phyloP scores from a whole-genome alignment of 2,113 vertebrate genomes.

The Saimiri boliviensis region DNA sequence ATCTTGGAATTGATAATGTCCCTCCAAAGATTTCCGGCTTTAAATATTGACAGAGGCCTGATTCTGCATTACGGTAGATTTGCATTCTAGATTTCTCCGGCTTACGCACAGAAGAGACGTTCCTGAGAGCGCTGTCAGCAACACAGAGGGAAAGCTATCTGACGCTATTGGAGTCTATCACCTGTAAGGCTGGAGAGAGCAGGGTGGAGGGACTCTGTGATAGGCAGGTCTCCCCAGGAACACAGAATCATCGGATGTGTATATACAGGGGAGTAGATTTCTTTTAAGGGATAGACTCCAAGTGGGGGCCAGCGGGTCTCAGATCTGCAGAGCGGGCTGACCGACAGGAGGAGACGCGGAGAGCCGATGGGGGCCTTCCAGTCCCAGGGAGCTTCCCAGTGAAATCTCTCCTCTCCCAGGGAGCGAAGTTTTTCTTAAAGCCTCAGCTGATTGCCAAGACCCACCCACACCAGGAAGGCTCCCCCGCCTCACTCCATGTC shows the following conservation, averaged over 20 bases:
- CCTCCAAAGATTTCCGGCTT: not conserved
- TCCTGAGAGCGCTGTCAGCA: not conserved
- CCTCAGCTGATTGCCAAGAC: not conserved
- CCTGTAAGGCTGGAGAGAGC: not conserved
- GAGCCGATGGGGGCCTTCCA: not conserved
- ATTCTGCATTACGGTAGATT: not conserved
- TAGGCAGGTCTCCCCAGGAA: not conserved
- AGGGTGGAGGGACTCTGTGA: not conserved
- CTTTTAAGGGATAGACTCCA: not conserved
- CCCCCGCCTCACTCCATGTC: not conserved
- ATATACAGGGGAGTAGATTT: fast-evolving
- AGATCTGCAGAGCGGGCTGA: not conserved
- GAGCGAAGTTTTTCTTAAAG: fast-evolving
- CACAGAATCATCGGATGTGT: not conserved
- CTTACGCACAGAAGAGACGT: not conserved
- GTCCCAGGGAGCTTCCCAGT: not conserved
- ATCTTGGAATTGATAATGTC: not conserved
- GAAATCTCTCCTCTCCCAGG: too few relatives aligned
- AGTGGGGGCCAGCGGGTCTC: not conserved
- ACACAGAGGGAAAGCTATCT: not conserved
- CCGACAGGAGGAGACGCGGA: not conserved
- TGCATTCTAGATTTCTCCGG: not conserved
- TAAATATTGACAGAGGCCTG: not conserved
- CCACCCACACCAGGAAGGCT: not conserved
- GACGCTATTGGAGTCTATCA: not conserved